These are phyloP conservation scores for Betta splendens DNA, from an alignment of 2,797 vertebrate species.

Conservation along the genomic window DNA sequence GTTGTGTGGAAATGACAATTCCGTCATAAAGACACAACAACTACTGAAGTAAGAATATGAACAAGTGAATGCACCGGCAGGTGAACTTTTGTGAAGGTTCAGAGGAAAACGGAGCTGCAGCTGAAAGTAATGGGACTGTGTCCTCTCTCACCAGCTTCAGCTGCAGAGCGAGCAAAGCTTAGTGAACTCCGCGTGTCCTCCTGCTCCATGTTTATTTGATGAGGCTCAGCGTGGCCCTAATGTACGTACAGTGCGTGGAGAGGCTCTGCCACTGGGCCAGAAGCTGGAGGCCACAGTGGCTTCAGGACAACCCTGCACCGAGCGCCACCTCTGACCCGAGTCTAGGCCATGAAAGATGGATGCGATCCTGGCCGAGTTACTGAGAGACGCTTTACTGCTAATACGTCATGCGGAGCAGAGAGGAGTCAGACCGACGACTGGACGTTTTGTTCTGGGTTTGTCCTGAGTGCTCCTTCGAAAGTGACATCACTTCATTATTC, in stretches of 20 bases:
- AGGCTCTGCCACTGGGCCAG: slow-evolving; percentile 18
- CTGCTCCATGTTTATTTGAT: slow-evolving; percentile 74
- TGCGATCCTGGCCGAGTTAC: slow-evolving; percentile 48
- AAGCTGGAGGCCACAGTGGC: slow-evolving; percentile 46
- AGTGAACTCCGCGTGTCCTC: slow-evolving; percentile 72
- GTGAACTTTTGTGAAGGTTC: too few species aligned
- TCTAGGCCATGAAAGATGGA: slow-evolving; percentile 69
- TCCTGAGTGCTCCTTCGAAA: too few species aligned
- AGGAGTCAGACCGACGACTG: too few species aligned
- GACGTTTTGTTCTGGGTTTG: too few species aligned
- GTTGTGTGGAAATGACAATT: not conserved
- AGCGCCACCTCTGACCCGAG: slow-evolving; percentile 43
- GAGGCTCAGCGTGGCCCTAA: slow-evolving; percentile 54
- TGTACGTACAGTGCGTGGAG: slow-evolving; percentile 56
- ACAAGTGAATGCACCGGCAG: too few species aligned
- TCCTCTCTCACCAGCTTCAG: not conserved
- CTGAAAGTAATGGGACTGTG: not conserved
- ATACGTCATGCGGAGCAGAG: not conserved
- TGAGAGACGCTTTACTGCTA: not conserved
- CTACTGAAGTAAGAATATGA: too few species aligned
- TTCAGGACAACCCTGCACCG: slow-evolving; percentile 45
- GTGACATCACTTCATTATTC: too few species aligned
- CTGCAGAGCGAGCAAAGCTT: slow-evolving; percentile 39
- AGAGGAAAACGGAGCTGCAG: not conserved
- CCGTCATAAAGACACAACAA: not conserved